Evolutionary conservation across 2,797 vertebrate species (phyloP).

Genomic region (Naso thynnoides): DNA sequence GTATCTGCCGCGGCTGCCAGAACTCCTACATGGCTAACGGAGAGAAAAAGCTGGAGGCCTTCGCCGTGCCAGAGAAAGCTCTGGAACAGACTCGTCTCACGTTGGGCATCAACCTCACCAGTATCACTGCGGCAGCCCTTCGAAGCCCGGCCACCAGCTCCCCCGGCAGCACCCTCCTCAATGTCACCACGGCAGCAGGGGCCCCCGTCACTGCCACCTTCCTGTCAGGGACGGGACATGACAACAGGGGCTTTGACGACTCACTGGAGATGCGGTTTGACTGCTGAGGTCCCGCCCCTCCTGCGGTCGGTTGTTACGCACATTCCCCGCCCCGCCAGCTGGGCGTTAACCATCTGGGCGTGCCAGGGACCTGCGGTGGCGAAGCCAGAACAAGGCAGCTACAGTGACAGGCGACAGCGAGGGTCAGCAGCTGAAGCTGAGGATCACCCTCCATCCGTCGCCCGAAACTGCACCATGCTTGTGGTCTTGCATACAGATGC

Average conservation of each 20-base stretch:
- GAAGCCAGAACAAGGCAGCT: slow-evolving; percentile 93
- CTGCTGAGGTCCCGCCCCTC: slow-evolving; percentile 86
- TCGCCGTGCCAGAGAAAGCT: slow-evolving; percentile 99
- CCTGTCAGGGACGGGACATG: slow-evolving; percentile 94
- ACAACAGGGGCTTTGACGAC: slow-evolving; percentile 95
- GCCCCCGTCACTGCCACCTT: slow-evolving; percentile 91
- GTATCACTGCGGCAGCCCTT: slow-evolving; percentile 86
- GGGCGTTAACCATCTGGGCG: slow-evolving; percentile 68
- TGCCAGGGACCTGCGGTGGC: slow-evolving; percentile 64
- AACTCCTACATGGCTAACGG: slow-evolving; percentile 99
- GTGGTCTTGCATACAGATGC: slow-evolving; percentile 74
- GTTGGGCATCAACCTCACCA: slow-evolving; percentile 99
- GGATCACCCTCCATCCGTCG: slow-evolving; percentile 47
- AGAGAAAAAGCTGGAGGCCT: slow-evolving; percentile 99
- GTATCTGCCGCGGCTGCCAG: slow-evolving; percentile 99
- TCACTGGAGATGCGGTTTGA: slow-evolving; percentile 98
- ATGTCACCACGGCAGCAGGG: slow-evolving; percentile 88
- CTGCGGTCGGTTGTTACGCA: slow-evolving; percentile 68
- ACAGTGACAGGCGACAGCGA: slow-evolving; percentile 83
- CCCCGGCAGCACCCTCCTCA: slow-evolving; percentile 89
- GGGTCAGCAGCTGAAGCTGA: slow-evolving; percentile 53
- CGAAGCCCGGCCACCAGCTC: slow-evolving; percentile 92
- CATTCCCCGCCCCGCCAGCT: slow-evolving; percentile 80
- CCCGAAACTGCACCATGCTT: slow-evolving; percentile 89
- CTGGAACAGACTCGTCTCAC: slow-evolving; percentile 99